Percentiles rank a stretch among this genome's conserved stretches.
Conservation (phyloP, 2,888 invertebrate species). For the Tipula helvola region DNA sequence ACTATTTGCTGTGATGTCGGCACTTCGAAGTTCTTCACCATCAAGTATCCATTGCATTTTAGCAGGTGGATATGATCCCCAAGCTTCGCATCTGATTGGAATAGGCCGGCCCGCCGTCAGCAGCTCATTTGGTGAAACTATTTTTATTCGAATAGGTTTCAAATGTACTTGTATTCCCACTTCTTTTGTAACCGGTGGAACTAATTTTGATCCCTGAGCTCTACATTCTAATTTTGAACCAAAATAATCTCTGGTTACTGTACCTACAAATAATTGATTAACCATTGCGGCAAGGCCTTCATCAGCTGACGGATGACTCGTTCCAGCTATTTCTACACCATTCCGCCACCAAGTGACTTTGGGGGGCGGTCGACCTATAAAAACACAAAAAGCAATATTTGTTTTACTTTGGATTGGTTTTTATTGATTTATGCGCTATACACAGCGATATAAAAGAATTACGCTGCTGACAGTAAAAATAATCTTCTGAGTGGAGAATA, state of each 20-base stretch:
- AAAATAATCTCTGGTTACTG: slow-evolving; percentile 56
- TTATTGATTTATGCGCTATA: background rate
- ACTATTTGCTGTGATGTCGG: slow-evolving; percentile 46
- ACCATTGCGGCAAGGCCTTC: slow-evolving; percentile 48
- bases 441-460: background rate
- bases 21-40: slow-evolving; percentile 49
- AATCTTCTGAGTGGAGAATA: background rate
- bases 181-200: slow-evolving; percentile 54
- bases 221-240: slow-evolving; percentile 66
- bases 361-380: slow-evolving; percentile 64
- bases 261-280: slow-evolving; percentile 63
- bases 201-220: slow-evolving; percentile 59
- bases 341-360: slow-evolving; percentile 75
- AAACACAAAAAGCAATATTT: background rate
- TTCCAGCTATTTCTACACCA: slow-evolving; percentile 56
- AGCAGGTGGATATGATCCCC: slow-evolving; percentile 73
- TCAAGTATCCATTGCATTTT: slow-evolving; percentile 71
- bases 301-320: slow-evolving; percentile 51
- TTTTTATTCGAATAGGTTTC: slow-evolving; percentile 64
- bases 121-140: slow-evolving; percentile 55
- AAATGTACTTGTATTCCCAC: slow-evolving; percentile 65
- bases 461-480: background rate
- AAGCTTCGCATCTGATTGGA: slow-evolving; percentile 63
- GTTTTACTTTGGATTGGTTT: background rate
- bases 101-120: slow-evolving; percentile 62